Base-by-base conservation (phyloP, 2,888 invertebrate genomes). In the Ernsta delagoae region DNA sequence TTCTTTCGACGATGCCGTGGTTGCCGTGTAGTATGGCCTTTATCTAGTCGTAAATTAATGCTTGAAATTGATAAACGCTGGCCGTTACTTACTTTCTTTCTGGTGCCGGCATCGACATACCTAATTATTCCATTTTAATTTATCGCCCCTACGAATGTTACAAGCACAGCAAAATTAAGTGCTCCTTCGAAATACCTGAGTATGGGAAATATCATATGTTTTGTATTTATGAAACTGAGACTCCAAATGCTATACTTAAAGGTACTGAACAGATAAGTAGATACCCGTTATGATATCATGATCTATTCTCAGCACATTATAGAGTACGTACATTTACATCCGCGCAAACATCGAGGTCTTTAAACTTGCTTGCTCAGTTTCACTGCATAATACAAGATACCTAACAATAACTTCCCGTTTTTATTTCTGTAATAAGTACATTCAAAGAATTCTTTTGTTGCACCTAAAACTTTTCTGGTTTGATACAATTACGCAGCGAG, bases 31-130 rank as follows among this genome's bases (percentile, higher is more conserved):
- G 83, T 16, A 16, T 89, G 87, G 88, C 86, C 89, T 89, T 87
- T 90, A 90, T 92, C 92, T 92, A 90, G 88, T 86, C 84, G 85
- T 86, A 86, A 86, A 92, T 90, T 90, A 89, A 92, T 89, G 84
- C 84, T 83, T 84, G 83, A 88, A 87, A 88, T 90, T 89, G 87
- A 88, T 91, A 86, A 87, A 89, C 76, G 79, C 74, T 72, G 71
- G 68, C 72, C 71, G 72, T 74, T 75, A 76, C 75, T 74, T 75
- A 75, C 74, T 74, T 74, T 74, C 73, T 71, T 62, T 34, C 50
- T 50, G 50, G 71, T 59, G 74, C 71, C 70, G 75, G 74, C 74
- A 75, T 73, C 73, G 72, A 74, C 71, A 75, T 77, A 48, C 48
- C 48, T 48, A 75, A 75, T 74, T 74, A 73, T 75, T 74, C 72